Percentiles rank a stretch among this genome's conserved stretches.
These are phyloP conservation scores for Scopus umbretta DNA, from an alignment of 2,113 vertebrate genomes.

Conservation along the genomic window DNA sequence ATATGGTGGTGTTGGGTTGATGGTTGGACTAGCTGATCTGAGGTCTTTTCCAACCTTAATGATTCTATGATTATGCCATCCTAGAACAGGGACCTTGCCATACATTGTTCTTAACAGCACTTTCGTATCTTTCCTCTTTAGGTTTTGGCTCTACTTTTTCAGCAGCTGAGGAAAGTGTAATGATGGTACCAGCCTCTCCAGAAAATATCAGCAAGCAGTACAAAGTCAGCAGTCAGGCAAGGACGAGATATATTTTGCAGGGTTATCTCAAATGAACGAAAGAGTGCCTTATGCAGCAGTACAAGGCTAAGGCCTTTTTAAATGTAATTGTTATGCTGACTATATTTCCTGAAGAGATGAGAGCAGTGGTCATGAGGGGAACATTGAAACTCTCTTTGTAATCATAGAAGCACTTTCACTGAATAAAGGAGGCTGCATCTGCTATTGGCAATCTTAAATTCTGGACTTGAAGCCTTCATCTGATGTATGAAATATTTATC, in stretches of 20 bases:
- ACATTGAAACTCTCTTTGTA: neutral
- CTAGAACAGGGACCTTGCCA: neutral
- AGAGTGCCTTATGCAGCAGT: neutral
- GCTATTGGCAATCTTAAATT: neutral
- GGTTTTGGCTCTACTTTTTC: slow-evolving; percentile 95
- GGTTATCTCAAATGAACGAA: neutral
- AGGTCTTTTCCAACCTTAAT: too few species aligned
- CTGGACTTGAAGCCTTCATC: neutral
- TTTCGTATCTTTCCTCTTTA: slow-evolving; percentile 52
- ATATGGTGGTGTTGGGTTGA: too few species aligned
- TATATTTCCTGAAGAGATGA: neutral
- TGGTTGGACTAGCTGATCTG: too few species aligned
- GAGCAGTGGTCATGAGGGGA: neutral
- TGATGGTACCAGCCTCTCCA: slow-evolving; percentile 71
- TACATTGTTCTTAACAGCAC: neutral
- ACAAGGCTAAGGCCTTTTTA: neutral
- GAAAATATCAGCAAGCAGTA: slow-evolving; percentile 81
- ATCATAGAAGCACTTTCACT: neutral
- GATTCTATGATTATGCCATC: neutral
- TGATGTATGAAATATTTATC: neutral
- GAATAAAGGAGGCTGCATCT: neutral
- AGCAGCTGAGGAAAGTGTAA: slow-evolving; percentile 89
- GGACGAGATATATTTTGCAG: slow-evolving; percentile 9
- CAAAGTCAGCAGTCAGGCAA: slow-evolving; percentile 92
- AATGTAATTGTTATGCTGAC: neutral